A percentile compares a stretch with the other conserved stretches of the same genome.
These are phyloP conservation scores for Eidolon dupreanum DNA, from an alignment of 2,797 vertebrate species.

Conservation along the genomic window DNA sequence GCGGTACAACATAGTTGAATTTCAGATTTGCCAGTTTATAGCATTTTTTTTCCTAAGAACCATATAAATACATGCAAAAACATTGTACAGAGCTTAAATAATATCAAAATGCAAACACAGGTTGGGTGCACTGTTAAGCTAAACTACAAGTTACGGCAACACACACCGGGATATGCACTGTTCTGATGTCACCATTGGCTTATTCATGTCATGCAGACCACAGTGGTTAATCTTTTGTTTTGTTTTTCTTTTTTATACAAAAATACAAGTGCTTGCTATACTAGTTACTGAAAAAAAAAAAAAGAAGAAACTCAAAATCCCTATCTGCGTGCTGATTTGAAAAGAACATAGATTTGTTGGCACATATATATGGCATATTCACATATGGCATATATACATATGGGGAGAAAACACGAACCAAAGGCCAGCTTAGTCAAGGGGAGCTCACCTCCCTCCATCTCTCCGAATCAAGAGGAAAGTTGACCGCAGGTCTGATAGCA, in stretches of 20 bases:
- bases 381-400: conserved; percentile 83
- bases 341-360: conserved; percentile 79
- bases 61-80: conserved; percentile 90
- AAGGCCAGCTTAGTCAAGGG: conserved; percentile 76
- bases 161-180: conserved; percentile 93
- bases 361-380: conserved; percentile 70
- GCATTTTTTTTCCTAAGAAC: conserved; percentile 77
- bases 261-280: conserved; percentile 96
- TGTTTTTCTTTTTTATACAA: conserved; percentile 93
- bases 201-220: conserved; percentile 96
- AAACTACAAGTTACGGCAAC: conserved; percentile 83
- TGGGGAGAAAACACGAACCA: conserved; percentile 77
- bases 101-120: conserved; percentile 88
- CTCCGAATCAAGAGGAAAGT: conserved; percentile 7
- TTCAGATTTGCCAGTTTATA: conserved; percentile 79
- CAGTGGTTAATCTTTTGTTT: conserved; percentile 88
- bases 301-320: conserved; percentile 68
- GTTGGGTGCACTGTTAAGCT: conserved; percentile 83
- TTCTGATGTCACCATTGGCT: conserved; percentile 92
- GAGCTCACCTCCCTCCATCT: not conserved
- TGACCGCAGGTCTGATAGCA: not conserved
- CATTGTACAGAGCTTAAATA: conserved; percentile 87
- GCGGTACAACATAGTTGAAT: conserved; percentile 59
- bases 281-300: conserved; percentile 86
- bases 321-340: conserved; percentile 79